Evolutionary conservation across 2,113 vertebrate genomes (phyloP), one percentile per base, ranked within the genome.

Genomic region (Ivindomyrus marchei): DNA sequence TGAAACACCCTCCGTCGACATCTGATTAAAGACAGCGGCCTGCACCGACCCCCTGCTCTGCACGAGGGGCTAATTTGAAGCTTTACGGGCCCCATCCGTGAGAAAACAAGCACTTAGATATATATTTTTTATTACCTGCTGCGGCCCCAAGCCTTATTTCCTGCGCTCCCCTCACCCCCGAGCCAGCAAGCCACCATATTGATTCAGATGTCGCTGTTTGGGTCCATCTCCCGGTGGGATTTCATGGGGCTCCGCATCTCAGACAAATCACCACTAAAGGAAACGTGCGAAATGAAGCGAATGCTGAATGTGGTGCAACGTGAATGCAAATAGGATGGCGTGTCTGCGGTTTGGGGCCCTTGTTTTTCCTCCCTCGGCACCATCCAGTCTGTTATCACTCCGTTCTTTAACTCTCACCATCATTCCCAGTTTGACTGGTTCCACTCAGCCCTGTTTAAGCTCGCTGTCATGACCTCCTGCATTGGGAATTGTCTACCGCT

Each of bases 1-100:
- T 27, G 7, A 13, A 66, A 70, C n/a, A 31, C 62, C n/a, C n/a
- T 70, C 62, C n/a, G 94, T 93, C 94, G 94, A 94, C 95, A 95
- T 94, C 93, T 94, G 94, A 95, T 95, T 94, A 95, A 91, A 93
- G 86, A 50, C 88, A 91, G 85, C 89, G 0, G 3, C 5, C 90
- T 89, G 84, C n/a, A 39, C 6, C 42, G 8, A 92, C 90, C 93
- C 88, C 89, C 95, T 94, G 94, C 93, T 93, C 90, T 91, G 27
- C 93, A 93, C 94, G 91, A 92, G 90, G 94, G 92, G 94, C 94
- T 95, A 2, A 93, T 94, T 90, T 92, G 90, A 88, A 92, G 77
- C 85, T 93, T 94, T 92, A 91, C 93, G 90, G 89, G 24, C 62
- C 93, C 91, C 52, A 91, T 90, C 90, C 86, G 62, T 56, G 49